Evolutionary conservation across 1,140 invertebrate genomes (phyloP).

Genomic region (Chelonus insularis): DNA sequence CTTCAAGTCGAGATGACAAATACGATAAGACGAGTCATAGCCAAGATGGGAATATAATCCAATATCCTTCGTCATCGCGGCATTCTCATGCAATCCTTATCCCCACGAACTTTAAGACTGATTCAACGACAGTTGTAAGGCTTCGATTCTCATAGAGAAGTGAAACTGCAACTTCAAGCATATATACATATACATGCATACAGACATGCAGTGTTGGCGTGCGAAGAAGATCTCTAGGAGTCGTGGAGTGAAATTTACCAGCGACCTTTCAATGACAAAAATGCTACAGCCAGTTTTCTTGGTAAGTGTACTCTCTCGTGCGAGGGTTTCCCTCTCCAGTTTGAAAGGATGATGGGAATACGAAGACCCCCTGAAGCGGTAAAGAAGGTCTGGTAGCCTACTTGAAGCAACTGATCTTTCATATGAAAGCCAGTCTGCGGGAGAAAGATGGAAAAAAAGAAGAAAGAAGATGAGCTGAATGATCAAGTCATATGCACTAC

Average conservation of each 20-base stretch:
- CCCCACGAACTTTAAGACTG: constrained; percentile 32
- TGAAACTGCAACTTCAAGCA: constrained; percentile 28
- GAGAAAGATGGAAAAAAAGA: not conserved
- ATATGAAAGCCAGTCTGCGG: no score
- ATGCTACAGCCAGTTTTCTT: constrained; percentile 50
- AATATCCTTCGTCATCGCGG: constrained; percentile 6
- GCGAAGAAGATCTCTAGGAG: constrained; percentile 43
- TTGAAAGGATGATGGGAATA: constrained; percentile 20
- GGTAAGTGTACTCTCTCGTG: constrained; percentile 18
- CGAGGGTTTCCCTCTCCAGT: not conserved
- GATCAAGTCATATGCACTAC: not conserved
- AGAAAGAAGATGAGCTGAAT: not conserved
- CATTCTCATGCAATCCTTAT: constrained; percentile 17
- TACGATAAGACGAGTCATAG: not conserved
- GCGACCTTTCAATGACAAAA: constrained; percentile 54
- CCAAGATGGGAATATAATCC: constrained; percentile 1
- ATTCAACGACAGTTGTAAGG: constrained; percentile 1
- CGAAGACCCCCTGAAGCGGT: constrained; percentile 2
- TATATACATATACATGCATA: constrained; percentile 41
- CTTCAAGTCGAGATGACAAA: no score
- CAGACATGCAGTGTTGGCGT: constrained; percentile 29
- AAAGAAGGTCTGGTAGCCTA: constrained; percentile 8
- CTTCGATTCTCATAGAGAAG: constrained; percentile 14
- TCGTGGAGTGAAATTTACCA: constrained; percentile 55
- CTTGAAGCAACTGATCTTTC: not conserved